These are phyloP conservation scores for Tipula helvola DNA, from an alignment of 2,888 invertebrate species.

Conservation along the genomic window DNA sequence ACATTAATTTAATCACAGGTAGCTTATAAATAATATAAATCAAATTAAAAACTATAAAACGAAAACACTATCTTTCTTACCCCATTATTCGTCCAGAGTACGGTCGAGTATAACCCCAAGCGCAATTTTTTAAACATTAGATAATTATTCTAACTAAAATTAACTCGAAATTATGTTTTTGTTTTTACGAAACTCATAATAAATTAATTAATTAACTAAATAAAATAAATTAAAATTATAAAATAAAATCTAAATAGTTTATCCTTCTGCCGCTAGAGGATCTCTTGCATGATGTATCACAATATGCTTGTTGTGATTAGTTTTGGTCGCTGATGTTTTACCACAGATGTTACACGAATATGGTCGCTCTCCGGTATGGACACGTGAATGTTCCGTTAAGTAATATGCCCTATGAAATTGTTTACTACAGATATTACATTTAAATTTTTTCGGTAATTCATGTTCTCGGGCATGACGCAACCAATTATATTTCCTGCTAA, in stretches of 20 bases:
- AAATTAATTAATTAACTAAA: neutral
- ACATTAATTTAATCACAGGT: neutral
- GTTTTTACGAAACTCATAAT: neutral
- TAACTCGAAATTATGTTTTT: neutral
- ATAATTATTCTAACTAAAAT: neutral
- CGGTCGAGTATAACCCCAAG: neutral
- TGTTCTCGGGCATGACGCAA: slow-evolving; percentile 76
- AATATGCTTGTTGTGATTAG: slow-evolving; percentile 82
- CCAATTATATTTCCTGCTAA: slow-evolving; percentile 79
- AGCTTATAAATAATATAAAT: neutral
- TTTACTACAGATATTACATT: slow-evolving; percentile 65
- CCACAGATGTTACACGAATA: slow-evolving; percentile 80
- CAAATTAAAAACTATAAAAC: neutral
- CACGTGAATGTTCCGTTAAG: slow-evolving; percentile 73
- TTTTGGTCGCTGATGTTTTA: slow-evolving; percentile 78
- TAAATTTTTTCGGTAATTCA: slow-evolving; percentile 64
- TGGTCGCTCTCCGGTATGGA: slow-evolving; percentile 66
- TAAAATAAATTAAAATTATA: neutral
- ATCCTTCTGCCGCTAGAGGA: slow-evolving; percentile 65
- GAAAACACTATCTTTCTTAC: neutral
- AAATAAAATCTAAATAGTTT: neutral
- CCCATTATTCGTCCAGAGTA: neutral
- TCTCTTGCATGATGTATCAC: slow-evolving; percentile 82
- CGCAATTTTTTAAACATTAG: neutral
- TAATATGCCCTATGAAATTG: slow-evolving; percentile 79